Conservation (phyloP, 2,113 vertebrate species). For the Murina feae region DNA sequence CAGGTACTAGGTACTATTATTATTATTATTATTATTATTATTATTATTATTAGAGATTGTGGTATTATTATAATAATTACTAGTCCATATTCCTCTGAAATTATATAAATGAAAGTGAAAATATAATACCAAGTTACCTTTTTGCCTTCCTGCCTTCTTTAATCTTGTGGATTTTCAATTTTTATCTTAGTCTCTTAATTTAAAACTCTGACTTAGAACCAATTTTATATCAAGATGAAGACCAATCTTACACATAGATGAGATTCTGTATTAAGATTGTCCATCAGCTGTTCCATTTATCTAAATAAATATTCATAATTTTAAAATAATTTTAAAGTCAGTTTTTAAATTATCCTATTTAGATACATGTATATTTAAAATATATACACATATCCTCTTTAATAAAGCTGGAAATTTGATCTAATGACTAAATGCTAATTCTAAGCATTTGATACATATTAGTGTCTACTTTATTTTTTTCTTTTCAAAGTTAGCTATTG, state of each 20-base stretch:
- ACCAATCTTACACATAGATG: neutral
- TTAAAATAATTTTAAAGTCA: neutral
- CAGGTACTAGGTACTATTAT: neutral
- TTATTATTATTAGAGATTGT: neutral
- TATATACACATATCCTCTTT: neutral
- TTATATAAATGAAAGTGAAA: neutral
- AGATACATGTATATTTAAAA: neutral
- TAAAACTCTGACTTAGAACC: neutral
- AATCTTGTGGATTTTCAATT: neutral
- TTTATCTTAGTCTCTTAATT: neutral
- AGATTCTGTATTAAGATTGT: neutral
- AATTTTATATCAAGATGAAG: neutral
- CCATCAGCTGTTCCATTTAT: neutral
- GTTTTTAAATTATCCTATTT: neutral
- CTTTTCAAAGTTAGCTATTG: neutral
- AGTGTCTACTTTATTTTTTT: neutral
- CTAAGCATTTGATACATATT: neutral
- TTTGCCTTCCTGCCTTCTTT: neutral
- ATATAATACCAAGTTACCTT: neutral
- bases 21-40: neutral
- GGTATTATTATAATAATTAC: neutral
- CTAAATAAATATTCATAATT: neutral
- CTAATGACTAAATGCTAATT: neutral
- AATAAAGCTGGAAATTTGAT: neutral
- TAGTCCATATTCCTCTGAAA: neutral